Percentiles rank a stretch among this genome's conserved stretches.
Evolutionary conservation across 1,140 invertebrate genomes (phyloP).

Genomic region (Drosophila parabipectinata): DNA sequence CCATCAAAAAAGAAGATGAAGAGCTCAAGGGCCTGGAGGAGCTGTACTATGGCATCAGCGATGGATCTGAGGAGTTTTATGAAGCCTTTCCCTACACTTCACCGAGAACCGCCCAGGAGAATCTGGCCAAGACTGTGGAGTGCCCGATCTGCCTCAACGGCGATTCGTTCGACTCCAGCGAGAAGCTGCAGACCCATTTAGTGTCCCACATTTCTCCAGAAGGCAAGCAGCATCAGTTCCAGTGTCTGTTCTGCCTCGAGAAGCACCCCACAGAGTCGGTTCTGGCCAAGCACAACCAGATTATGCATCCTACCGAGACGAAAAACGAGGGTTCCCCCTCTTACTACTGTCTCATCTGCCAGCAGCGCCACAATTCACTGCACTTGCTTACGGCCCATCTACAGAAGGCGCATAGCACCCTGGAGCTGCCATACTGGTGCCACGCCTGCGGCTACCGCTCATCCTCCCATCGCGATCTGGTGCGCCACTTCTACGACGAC

Average conservation of each 20-base stretch:
- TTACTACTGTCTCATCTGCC: slow-evolving; percentile 89
- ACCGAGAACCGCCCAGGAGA: slow-evolving; percentile 47
- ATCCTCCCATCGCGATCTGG: slow-evolving; percentile 89
- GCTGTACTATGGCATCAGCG: slow-evolving; percentile 76
- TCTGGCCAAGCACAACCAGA: slow-evolving; percentile 85
- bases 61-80: slow-evolving; percentile 69
- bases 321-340: slow-evolving; percentile 85
- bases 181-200: slow-evolving; percentile 89
- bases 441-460: slow-evolving; percentile 89
- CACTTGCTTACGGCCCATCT: slow-evolving; percentile 90
- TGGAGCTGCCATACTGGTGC: slow-evolving; percentile 92
- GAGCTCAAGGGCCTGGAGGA: slow-evolving; percentile 78
- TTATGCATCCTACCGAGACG: slow-evolving; percentile 86
- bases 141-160: slow-evolving; percentile 85
- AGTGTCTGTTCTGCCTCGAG: slow-evolving; percentile 86
- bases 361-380: slow-evolving; percentile 86
- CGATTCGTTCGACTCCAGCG: slow-evolving; percentile 86
- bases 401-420: slow-evolving; percentile 89
- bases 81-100: slow-evolving; percentile 71
- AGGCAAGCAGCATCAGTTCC: slow-evolving; percentile 83
- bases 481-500: slow-evolving; percentile 89
- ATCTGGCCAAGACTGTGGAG: slow-evolving; percentile 76
- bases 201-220: slow-evolving; percentile 87
- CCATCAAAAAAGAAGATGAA: slow-evolving; percentile 77
- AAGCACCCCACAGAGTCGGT: slow-evolving; percentile 85